Percentiles rank a stretch among this genome's conserved stretches.
Evolutionary conservation across 1,140 invertebrate species (phyloP).

Genomic region (Zeugodacus cucurbitae): DNA sequence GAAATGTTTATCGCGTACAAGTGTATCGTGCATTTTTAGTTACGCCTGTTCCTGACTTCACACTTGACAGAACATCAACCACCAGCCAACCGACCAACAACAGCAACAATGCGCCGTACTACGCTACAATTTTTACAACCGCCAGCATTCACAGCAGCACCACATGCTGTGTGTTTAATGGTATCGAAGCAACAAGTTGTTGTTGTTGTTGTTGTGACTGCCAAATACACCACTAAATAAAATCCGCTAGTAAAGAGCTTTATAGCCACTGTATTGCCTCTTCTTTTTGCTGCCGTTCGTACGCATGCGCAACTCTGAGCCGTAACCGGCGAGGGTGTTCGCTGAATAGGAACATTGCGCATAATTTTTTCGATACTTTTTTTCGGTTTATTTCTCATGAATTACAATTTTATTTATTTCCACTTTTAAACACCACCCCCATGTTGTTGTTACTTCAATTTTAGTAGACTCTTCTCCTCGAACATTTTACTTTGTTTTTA

Average conservation of each 20-base stretch:
- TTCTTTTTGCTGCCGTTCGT: neutral
- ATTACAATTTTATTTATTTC: neutral
- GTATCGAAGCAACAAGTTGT: constrained; percentile 13
- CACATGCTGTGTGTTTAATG: constrained; percentile 5
- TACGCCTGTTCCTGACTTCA: constrained; percentile 30
- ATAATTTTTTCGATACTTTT: neutral
- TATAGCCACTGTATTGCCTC: neutral
- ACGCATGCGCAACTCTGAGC: constrained; percentile 35
- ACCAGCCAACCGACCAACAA: neutral
- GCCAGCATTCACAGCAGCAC: neutral
- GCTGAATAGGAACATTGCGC: constrained; percentile 42
- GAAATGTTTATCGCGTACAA: neutral
- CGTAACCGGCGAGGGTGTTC: constrained; percentile 33
- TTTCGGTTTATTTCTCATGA: neutral
- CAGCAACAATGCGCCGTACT: neutral
- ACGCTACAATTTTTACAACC: neutral
- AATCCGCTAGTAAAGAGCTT: neutral
- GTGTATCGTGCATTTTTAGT: constrained; percentile 23
- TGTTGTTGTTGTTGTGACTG: neutral
- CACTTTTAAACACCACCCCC: neutral
- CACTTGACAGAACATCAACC: constrained; percentile 19
- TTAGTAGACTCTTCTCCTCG: neutral
- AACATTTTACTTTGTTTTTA: neutral
- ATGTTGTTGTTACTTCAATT: neutral
- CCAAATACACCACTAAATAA: neutral